Evolutionary conservation across 37 sponge, comb jelly and placozoan species (phyloP).

Genomic region (Theonella swinhoei): DNA sequence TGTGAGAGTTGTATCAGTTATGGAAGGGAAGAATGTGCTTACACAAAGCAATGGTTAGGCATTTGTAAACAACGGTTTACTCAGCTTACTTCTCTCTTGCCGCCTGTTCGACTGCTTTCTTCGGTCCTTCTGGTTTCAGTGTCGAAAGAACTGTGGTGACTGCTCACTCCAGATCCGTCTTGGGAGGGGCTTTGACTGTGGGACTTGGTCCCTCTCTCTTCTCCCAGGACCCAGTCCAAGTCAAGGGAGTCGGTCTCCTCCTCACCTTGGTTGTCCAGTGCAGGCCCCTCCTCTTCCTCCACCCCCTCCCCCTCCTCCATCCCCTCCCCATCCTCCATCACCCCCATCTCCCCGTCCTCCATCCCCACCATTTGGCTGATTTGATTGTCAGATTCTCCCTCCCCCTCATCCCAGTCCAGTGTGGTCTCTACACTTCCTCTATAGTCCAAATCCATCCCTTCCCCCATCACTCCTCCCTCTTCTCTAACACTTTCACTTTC

Average conservation of each 20-base stretch:
- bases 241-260: too few relatives aligned
- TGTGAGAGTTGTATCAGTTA: too few relatives aligned
- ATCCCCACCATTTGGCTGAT: too few relatives aligned
- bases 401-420: not conserved
- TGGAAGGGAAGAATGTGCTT: too few relatives aligned
- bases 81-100: not conserved
- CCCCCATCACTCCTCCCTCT: not conserved
- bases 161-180: not conserved
- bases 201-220: not conserved
- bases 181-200: not conserved
- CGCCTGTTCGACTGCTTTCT: not conserved
- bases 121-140: not conserved
- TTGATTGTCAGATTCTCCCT: not conserved
- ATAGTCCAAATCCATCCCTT: not conserved
- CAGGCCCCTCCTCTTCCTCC: not conserved
- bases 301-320: not conserved
- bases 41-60: too few relatives aligned
- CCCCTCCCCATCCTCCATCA: not conserved
- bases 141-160: not conserved
- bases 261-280: too few relatives aligned
- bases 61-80: too few relatives aligned
- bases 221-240: too few relatives aligned
- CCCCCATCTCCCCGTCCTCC: not conserved
- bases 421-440: not conserved
- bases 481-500: not conserved